phyloP scores from a whole-genome alignment of 1,140 invertebrate species.

The Caerostris darwini region DNA sequence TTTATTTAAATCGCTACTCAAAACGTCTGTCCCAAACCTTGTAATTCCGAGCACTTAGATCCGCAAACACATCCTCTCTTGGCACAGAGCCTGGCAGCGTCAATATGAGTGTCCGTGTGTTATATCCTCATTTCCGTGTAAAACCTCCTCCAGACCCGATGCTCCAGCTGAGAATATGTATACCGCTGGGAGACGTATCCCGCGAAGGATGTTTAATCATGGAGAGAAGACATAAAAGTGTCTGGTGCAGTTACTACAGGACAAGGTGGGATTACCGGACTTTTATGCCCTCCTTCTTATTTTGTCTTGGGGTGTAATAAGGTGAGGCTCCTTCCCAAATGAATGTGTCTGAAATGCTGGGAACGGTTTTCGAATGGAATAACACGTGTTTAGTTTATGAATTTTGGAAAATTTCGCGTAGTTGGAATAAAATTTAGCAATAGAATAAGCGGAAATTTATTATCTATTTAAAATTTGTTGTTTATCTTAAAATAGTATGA shows the following conservation, averaged over 20 bases:
- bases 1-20: no score
- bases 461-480: no score
- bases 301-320: not conserved
- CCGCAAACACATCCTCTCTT: not conserved
- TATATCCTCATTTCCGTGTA: slow-evolving; percentile 26
- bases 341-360: not conserved
- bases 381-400: not conserved
- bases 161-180: not conserved
- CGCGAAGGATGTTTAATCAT: slow-evolving; percentile 49
- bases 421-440: no score
- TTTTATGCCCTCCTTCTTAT: not conserved
- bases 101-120: slow-evolving; percentile 21
- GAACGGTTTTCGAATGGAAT: not conserved
- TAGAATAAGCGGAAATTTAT: no score
- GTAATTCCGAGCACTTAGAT: not conserved
- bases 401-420: no score
- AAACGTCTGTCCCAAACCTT: not conserved
- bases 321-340: not conserved
- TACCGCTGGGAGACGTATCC: slow-evolving; percentile 53
- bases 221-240: slow-evolving; percentile 56
- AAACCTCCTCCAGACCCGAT: slow-evolving; percentile 22
- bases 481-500: no score
- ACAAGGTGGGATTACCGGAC: not conserved
- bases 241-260: slow-evolving; percentile 30
- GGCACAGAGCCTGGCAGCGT: not conserved